phyloP scores from a whole-genome alignment of 2,888 invertebrate species.

The Thumatha senex region DNA sequence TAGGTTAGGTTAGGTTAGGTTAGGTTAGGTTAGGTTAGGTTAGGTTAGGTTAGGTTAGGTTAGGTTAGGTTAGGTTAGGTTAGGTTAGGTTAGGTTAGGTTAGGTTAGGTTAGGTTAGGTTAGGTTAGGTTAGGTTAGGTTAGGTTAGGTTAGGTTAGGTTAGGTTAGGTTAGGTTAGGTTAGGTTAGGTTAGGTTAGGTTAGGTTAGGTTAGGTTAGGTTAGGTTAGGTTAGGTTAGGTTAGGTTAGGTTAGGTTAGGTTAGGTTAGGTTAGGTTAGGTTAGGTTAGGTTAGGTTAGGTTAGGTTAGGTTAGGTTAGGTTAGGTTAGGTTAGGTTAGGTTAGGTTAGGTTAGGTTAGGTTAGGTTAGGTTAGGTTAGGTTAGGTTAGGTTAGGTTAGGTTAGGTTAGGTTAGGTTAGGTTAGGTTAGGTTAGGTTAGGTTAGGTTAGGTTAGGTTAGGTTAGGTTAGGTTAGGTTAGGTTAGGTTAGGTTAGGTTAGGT shows the following conservation, averaged over 20 bases:
- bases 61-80: slow-evolving; percentile 16
- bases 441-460: slow-evolving; percentile 15
- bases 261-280: slow-evolving; percentile 8
- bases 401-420: slow-evolving; percentile 11
- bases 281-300: slow-evolving; percentile 2
- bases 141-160: slow-evolving; percentile 1
- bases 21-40: slow-evolving; percentile 15
- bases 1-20: slow-evolving; percentile 17
- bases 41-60: slow-evolving; percentile 18
- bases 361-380: slow-evolving; percentile 16
- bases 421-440: slow-evolving; percentile 13
- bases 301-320: slow-evolving; percentile 12
- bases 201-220: slow-evolving; percentile 8
- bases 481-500: slow-evolving; percentile 16
- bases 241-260: slow-evolving; percentile 7
- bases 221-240: slow-evolving; percentile 5
- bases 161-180: slow-evolving; percentile 4
- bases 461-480: slow-evolving; percentile 16
- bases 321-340: slow-evolving; percentile 12
- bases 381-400: slow-evolving; percentile 14
- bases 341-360: slow-evolving; percentile 13
- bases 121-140: slow-evolving; percentile 15
- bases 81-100: slow-evolving; percentile 13
- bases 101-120: slow-evolving; percentile 15
- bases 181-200: slow-evolving; percentile 8